Percentiles rank a stretch among this genome's conserved stretches.
phyloP scores from a whole-genome alignment of 2,888 invertebrate species.

The Cephonodes hylas region DNA sequence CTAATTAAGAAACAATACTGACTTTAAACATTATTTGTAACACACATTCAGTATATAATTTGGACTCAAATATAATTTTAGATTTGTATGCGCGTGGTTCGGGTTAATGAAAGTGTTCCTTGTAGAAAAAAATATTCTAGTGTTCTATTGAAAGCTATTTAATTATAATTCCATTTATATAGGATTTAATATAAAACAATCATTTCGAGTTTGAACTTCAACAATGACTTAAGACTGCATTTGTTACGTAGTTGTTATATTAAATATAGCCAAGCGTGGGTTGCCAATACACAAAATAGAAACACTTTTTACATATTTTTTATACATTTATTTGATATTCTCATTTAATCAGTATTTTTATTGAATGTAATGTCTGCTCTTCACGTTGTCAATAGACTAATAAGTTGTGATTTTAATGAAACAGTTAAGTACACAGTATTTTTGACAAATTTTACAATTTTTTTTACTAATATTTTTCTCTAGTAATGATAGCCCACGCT shows the following conservation, averaged over 20 bases:
- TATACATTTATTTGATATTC: too few relatives aligned
- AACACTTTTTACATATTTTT: background rate
- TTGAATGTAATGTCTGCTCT: too few relatives aligned
- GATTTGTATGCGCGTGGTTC: background rate
- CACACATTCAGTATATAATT: background rate
- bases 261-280: constrained; percentile 15
- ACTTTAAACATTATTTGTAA: constrained; percentile 16
- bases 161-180: constrained; percentile 12
- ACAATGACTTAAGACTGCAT: constrained; percentile 36
- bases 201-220: constrained; percentile 21
- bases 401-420: too few relatives aligned
- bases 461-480: background rate
- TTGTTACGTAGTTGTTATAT: constrained; percentile 40
- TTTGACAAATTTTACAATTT: background rate
- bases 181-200: background rate
- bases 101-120: constrained; percentile 13
- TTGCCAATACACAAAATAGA: background rate
- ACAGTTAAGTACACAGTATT: background rate
- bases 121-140: constrained; percentile 1
- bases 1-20: constrained; percentile 17
- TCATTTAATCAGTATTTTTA: too few relatives aligned
- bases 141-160: constrained; percentile 9
- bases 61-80: background rate
- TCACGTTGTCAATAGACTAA: too few relatives aligned
- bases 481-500: background rate